Base-by-base conservation (phyloP, 2,113 vertebrate species). In the Puma concolor region DNA sequence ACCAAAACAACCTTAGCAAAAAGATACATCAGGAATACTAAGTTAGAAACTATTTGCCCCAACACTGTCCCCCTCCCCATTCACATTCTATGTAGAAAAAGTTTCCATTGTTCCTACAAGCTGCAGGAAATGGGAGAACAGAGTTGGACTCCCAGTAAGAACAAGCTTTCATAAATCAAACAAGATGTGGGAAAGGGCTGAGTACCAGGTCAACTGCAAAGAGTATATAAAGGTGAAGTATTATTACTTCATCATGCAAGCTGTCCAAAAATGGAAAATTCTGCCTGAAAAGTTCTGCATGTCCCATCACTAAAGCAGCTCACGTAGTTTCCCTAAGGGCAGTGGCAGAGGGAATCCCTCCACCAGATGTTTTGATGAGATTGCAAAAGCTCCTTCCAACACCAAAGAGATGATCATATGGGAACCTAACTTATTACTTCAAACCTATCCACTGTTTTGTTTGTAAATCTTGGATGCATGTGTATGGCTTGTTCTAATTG, bases 81-180 rank as follows among this genome's bases (percentile, higher is more conserved):
- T 81, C 86, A 76, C 13, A 7, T 71, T 83, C 31, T 84, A 31
- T 13, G 63, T 27, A 89, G 38, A 84, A 79, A 57, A 91, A 38
- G 9, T 88, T 87, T 94, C 50, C 31, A 17, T 63, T 15, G 2
- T 3, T 36, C 36, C 69, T 94, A 57, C 21, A 13, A 82, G 63
- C 33, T 72, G 50, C 77, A 83, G 71, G 17, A 79, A 94, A 64
- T 84, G 57, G 41, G 11, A 90, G 79, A 94, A 88, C 10, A 87
- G 88, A 57, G 31, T 38, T 80, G n/a, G 17, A 87, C 38, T 50
- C 50, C 57, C 54, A 89, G 84, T 60, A 96, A 84, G 85, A 93
- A 79, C 38, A 69, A 96, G 27, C 27, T 76, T 71, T 85, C 86
- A 25, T 36, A 96, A 82, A 66, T 33, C 15, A 89, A 96, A 69